Evolutionary conservation across 1,140 invertebrate genomes (phyloP).

Genomic region (Drosophila triauraria): DNA sequence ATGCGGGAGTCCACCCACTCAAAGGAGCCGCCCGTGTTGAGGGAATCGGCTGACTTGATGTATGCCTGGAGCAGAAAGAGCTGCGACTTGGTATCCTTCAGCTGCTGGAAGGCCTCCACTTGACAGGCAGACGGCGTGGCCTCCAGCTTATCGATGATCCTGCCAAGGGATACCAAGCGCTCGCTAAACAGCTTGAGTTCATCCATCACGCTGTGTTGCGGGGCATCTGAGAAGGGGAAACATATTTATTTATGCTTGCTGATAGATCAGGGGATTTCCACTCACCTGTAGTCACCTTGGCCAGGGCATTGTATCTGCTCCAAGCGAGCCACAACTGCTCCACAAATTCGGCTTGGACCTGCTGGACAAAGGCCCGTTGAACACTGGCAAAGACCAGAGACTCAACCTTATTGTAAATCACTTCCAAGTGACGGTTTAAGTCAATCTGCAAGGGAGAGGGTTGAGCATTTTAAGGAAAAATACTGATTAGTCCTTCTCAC

Average conservation of each 20-base stretch:
- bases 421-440: slow-evolving; percentile 90
- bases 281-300: slow-evolving; percentile 59
- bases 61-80: slow-evolving; percentile 52
- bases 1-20: slow-evolving; percentile 99
- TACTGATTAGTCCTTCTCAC: slow-evolving; percentile 22
- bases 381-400: slow-evolving; percentile 73
- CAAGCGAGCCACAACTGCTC: slow-evolving; percentile 61
- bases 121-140: slow-evolving; percentile 44
- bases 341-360: slow-evolving; percentile 36
- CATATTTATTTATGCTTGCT: not conserved
- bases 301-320: slow-evolving; percentile 70
- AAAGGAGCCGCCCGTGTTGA: slow-evolving; percentile 94
- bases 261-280: not conserved
- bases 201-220: slow-evolving; percentile 59
- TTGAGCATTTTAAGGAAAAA: slow-evolving; percentile 84
- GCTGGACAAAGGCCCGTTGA: slow-evolving; percentile 73
- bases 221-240: slow-evolving; percentile 22
- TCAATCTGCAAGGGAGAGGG: slow-evolving; percentile 87
- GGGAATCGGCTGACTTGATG: slow-evolving; percentile 85
- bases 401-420: slow-evolving; percentile 86
- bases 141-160: slow-evolving; percentile 50
- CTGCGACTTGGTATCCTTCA: slow-evolving; percentile 39
- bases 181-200: slow-evolving; percentile 63
- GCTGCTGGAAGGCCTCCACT: slow-evolving; percentile 28
- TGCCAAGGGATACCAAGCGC: slow-evolving; percentile 49